Percentiles rank a stretch among this genome's conserved stretches.
Conservation (phyloP, 2,113 vertebrate genomes). For the Nyctereutes procyonoides region DNA sequence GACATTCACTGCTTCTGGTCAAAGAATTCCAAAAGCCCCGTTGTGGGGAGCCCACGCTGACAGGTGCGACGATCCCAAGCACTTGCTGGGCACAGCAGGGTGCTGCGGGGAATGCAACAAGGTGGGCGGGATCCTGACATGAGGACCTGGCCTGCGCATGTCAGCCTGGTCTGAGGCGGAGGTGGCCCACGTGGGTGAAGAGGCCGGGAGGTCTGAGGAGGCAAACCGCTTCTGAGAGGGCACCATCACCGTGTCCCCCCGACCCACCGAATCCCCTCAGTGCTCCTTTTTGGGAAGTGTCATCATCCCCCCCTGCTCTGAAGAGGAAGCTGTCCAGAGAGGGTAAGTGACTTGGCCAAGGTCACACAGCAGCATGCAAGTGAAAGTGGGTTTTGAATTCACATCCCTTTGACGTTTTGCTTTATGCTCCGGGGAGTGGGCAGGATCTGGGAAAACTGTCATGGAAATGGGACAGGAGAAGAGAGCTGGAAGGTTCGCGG, state of each 20-base stretch:
- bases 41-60: neutral
- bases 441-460: neutral
- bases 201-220: rapidly evolving
- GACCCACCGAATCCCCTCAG: neutral
- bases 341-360: neutral
- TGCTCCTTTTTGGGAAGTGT: neutral
- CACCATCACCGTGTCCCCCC: neutral
- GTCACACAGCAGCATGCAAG: neutral
- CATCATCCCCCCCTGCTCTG: too few relatives aligned
- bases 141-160: too few relatives aligned
- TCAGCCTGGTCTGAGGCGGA: rapidly evolving
- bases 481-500: neutral
- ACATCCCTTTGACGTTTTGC: neutral
- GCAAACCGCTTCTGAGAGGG: neutral
- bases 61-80: rapidly evolving
- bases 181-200: rapidly evolving
- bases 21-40: neutral
- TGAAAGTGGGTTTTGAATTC: neutral
- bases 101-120: rapidly evolving
- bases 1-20: neutral
- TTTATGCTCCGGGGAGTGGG: neutral
- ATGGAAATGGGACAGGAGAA: neutral
- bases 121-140: neutral
- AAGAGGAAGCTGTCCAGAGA: neutral
- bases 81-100: rapidly evolving